phyloP scores from a whole-genome alignment of 2,888 invertebrate genomes.

The Lasioglossum malachurum region DNA sequence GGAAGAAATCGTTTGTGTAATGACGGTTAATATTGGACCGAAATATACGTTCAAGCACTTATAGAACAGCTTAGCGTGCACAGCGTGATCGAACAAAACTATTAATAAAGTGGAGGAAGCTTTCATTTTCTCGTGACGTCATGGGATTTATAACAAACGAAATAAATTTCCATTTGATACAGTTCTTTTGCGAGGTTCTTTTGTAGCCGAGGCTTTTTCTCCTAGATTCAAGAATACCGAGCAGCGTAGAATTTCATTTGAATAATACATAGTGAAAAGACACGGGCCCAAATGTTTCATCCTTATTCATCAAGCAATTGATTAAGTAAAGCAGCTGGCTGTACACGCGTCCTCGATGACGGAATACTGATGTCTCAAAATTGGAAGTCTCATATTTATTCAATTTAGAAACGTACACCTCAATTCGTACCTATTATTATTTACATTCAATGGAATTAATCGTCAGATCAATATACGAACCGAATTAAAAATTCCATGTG shows the following conservation, averaged over 20 bases:
- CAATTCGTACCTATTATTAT: neutral
- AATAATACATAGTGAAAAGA: conserved; percentile 1
- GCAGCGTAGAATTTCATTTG: neutral
- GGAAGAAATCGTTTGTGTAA: neutral
- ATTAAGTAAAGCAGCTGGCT: neutral
- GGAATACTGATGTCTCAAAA: neutral
- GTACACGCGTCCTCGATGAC: neutral
- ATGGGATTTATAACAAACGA: neutral
- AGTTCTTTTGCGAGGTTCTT: neutral
- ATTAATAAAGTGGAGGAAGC: neutral
- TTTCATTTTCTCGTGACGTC: neutral
- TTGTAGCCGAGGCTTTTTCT: neutral
- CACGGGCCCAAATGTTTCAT: neutral
- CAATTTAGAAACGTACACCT: neutral
- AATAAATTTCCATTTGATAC: neutral
- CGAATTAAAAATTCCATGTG: neutral
- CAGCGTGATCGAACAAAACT: neutral
- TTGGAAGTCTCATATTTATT: neutral
- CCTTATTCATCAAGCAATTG: neutral
- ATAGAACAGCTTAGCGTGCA: neutral
- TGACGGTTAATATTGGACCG: neutral
- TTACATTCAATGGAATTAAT: neutral
- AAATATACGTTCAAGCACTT: neutral
- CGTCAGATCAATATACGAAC: neutral
- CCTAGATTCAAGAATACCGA: neutral